phyloP scores from a whole-genome alignment of 1,140 invertebrate genomes.

The Mizuhopecten yessoensis region DNA sequence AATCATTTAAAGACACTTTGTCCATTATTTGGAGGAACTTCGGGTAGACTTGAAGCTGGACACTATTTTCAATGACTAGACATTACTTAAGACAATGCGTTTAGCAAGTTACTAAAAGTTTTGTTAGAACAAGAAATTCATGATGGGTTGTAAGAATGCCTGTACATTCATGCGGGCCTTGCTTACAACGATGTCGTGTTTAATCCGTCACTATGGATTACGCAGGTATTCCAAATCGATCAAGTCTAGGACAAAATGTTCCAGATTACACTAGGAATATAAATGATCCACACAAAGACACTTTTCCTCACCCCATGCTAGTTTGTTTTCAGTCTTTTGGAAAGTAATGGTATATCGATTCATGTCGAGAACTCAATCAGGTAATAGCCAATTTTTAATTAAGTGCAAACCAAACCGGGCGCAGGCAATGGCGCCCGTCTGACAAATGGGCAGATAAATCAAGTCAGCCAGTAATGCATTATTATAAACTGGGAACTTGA shows the following conservation, averaged over 20 bases:
- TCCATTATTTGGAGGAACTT: too few relatives aligned
- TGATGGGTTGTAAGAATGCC: too few relatives aligned
- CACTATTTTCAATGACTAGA: too few relatives aligned
- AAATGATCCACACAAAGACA: neutral
- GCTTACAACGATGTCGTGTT: too few relatives aligned
- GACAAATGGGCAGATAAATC: neutral
- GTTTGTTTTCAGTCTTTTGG: neutral
- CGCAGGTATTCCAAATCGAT: neutral
- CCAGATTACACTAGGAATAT: neutral
- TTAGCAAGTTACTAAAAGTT: too few relatives aligned
- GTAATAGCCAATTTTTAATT: neutral
- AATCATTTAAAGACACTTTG: too few relatives aligned
- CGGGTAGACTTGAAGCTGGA: too few relatives aligned
- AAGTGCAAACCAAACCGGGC: neutral
- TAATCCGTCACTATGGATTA: too few relatives aligned
- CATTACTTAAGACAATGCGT: too few relatives aligned
- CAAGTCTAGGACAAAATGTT: neutral
- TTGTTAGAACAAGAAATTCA: too few relatives aligned
- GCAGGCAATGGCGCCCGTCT: neutral
- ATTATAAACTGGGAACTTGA: neutral
- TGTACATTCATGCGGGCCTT: too few relatives aligned
- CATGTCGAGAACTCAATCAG: neutral
- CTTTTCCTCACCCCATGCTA: neutral
- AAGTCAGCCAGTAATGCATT: neutral
- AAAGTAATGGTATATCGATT: neutral